Evolutionary conservation across 1,140 invertebrate species (phyloP).

Genomic region (Atta texana): DNA sequence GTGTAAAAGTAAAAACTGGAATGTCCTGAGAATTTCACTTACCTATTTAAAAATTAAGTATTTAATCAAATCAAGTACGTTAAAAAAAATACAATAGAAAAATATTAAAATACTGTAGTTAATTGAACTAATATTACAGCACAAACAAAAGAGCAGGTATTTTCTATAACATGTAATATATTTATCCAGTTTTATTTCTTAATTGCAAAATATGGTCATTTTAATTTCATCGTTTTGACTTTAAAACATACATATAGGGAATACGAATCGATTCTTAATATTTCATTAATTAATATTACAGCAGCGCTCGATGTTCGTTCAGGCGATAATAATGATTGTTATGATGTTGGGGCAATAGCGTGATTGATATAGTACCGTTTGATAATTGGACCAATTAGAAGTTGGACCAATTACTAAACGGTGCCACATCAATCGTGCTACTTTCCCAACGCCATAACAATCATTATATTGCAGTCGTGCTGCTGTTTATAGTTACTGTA

Average conservation of each 20-base stretch:
- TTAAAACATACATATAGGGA: not conserved
- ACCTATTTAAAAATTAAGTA: not conserved
- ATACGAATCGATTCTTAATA: not conserved
- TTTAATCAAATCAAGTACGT: not conserved
- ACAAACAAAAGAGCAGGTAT: not conserved
- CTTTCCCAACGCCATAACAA: not conserved
- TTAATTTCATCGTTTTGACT: not conserved
- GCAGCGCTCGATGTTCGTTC: no score
- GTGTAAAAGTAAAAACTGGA: no score
- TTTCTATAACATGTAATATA: not conserved
- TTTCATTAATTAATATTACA: not conserved
- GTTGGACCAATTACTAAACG: slow-evolving; percentile 27
- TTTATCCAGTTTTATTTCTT: not conserved
- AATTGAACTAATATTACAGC: not conserved
- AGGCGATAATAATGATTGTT: slow-evolving; percentile 8
- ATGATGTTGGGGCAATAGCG: not conserved
- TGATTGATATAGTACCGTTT: not conserved
- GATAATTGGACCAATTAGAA: slow-evolving; percentile 44
- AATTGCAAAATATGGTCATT: not conserved
- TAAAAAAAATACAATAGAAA: not conserved
- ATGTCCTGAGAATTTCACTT: no score
- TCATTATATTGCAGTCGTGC: slow-evolving; percentile 46
- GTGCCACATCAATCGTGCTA: not conserved
- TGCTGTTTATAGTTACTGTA: slow-evolving; percentile 62
- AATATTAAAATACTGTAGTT: slow-evolving; percentile 6